Evolutionary conservation across 92 coral and sea anemone genomes (phyloP).

Genomic region (Zoanthus sociatus): DNA sequence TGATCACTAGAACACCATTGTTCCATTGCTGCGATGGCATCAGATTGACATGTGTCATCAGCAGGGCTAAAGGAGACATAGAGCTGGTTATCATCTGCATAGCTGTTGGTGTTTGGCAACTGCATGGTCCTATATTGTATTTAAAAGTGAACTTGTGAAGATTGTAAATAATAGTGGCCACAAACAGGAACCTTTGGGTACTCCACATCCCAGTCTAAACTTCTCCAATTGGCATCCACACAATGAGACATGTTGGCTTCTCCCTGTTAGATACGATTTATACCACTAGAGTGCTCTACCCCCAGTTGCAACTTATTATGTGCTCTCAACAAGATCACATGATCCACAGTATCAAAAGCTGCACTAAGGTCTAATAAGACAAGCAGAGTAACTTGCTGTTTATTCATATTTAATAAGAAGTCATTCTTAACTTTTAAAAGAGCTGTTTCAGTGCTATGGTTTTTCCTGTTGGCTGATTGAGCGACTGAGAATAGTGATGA

Average conservation of each 20-base stretch:
- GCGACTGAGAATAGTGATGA: slow-evolving; percentile 12
- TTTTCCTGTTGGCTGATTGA: slow-evolving; percentile 23
- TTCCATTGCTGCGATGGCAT: not conserved
- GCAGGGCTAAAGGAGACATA: slow-evolving; percentile 4
- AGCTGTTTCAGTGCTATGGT: slow-evolving; percentile 30
- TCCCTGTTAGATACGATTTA: slow-evolving; percentile 7
- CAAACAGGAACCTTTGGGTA: not conserved
- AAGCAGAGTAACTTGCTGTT: slow-evolving; percentile 38
- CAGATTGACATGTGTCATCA: slow-evolving; percentile 2
- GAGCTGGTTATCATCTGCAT: slow-evolving; percentile 11
- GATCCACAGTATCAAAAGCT: slow-evolving; percentile 30
- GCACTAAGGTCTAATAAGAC: slow-evolving; percentile 37
- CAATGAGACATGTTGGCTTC: not conserved
- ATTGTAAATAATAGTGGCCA: not conserved
- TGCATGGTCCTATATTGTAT: not conserved
- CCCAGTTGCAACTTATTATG: not conserved
- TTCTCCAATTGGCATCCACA: slow-evolving; percentile 17
- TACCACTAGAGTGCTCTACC: slow-evolving; percentile 11
- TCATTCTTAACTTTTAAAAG: no score
- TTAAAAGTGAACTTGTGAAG: not conserved
- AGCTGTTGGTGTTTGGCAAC: not conserved
- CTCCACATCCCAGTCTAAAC: not conserved
- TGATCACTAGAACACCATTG: not conserved
- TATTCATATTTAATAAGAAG: slow-evolving; percentile 25
- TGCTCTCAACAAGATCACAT: not conserved